phyloP scores from a whole-genome alignment of 1,140 invertebrate species.

The Drosophila equinoxialis region DNA sequence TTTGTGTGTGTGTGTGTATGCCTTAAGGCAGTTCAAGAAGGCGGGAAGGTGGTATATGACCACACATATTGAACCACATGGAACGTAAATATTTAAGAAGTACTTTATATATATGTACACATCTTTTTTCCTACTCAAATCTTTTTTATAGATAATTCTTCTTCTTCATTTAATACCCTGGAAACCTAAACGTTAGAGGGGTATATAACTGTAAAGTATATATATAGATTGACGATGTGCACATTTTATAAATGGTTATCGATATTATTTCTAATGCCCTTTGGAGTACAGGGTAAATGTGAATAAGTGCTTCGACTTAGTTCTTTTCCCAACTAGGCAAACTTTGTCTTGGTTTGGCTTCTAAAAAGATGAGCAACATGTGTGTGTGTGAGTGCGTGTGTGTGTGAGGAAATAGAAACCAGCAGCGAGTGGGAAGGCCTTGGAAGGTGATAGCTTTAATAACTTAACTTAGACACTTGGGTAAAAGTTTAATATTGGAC shows the following conservation, averaged over 20 bases:
- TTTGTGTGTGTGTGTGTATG: conserved; percentile 25
- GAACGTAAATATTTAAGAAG: conserved; percentile 76
- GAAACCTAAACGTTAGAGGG: neutral
- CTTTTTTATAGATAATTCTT: conserved; percentile 48
- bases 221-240: too few species aligned
- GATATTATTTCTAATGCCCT: too few species aligned
- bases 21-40: conserved; percentile 34
- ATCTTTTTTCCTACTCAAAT: conserved; percentile 41
- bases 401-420: neutral
- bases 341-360: conserved; percentile 39
- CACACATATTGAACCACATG: conserved; percentile 68
- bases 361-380: conserved; percentile 62
- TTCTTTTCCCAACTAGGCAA: conserved; percentile 46
- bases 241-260: too few species aligned
- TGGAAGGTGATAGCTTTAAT: conserved; percentile 31
- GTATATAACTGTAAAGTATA: too few species aligned
- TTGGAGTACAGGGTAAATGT: too few species aligned
- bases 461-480: conserved; percentile 28
- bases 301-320: too few species aligned
- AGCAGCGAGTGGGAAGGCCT: neutral
- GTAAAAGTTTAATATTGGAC: conserved; percentile 18
- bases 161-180: conserved; percentile 15
- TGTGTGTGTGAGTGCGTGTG: conserved; percentile 43
- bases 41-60: neutral
- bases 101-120: conserved; percentile 63